Percentiles rank a stretch among this genome's conserved stretches.
Evolutionary conservation across 2,888 invertebrate species (phyloP).

Genomic region (Spodoptera picta): DNA sequence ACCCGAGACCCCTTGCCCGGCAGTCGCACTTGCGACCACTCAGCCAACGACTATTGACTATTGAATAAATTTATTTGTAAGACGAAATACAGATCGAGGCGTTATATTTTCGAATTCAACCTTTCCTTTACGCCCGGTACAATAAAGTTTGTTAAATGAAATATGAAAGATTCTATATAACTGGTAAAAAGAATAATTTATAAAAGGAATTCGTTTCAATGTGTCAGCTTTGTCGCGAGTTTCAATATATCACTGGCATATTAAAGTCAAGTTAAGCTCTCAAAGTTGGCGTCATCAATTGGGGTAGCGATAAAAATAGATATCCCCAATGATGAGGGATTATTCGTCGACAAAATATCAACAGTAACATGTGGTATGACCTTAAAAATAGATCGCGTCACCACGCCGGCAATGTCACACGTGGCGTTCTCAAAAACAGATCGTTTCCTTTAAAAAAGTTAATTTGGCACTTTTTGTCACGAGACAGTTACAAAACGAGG

Average conservation of each 20-base stretch:
- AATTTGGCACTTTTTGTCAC: slow-evolving; percentile 85
- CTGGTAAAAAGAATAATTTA: slow-evolving; percentile 66
- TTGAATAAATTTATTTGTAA: slow-evolving; percentile 75
- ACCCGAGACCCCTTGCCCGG: too few species aligned
- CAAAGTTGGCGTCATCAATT: slow-evolving; percentile 80
- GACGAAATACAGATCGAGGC: slow-evolving; percentile 71
- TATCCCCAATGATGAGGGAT: slow-evolving; percentile 82
- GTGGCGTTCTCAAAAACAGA: slow-evolving; percentile 86
- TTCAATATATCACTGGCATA: slow-evolving; percentile 78
- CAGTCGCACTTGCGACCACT: too few species aligned
- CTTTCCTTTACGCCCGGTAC: slow-evolving; percentile 49
- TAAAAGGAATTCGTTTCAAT: slow-evolving; percentile 70
- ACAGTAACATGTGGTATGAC: slow-evolving; percentile 79
- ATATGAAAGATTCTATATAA: slow-evolving; percentile 58
- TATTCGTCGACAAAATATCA: slow-evolving; percentile 86
- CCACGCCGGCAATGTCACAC: slow-evolving; percentile 79
- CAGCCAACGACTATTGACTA: slow-evolving; percentile 56
- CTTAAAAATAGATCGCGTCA: slow-evolving; percentile 80
- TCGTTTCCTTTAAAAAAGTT: slow-evolving; percentile 88
- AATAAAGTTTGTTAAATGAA: slow-evolving; percentile 58
- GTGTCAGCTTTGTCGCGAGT: slow-evolving; percentile 70
- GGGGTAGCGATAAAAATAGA: slow-evolving; percentile 77
- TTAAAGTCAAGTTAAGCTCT: slow-evolving; percentile 81
- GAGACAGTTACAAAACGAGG: slow-evolving; percentile 70
- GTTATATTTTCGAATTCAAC: slow-evolving; percentile 67